Evolutionary conservation across 2,888 invertebrate species (phyloP), one percentile per base, ranked within the genome.

Genomic region (Coenonympha arcania): DNA sequence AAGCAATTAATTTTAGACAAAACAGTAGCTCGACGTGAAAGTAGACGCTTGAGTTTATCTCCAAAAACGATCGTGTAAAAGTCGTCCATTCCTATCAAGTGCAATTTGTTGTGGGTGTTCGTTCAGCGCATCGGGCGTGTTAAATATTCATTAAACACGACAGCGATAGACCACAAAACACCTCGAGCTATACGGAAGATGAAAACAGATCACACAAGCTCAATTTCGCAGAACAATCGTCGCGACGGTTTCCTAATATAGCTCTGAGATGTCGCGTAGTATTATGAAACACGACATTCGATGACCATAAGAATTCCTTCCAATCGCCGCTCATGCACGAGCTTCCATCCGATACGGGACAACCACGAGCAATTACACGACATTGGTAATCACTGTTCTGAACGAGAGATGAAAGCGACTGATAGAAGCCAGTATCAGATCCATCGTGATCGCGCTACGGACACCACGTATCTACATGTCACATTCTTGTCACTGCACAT

Each of bases 311-410:
- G 43, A 48, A 57, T 49, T 64, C 66, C 66, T 62, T 59, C 45
- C 47, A 64, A 63, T 58, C 65, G 63, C 66, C 69, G 73, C 65
- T 68, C 74, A 76, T 69, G 76, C 81, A 73, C 76, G 70, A 72
- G 73, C 71, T 68, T 74, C 69, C 69, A 71, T 71, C 71, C 66
- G 66, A 19, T 13, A 19, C 71, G 70, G 75, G 75, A 75, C 77
- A 73, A 71, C 77, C 69, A 71, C 73, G 72, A 73, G 76, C 83
- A 83, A 84, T 86, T 85, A 85, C 76, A 80, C 66, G 73, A 71
- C 80, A 77, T 76, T 67, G 68, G 75, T 77, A 81, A 85, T 84
- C 84, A 73, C 74, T 76, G 76, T 77, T 85, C 84, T 82, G 76
- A 69, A 71, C 69, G 65, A 71, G 63, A 83, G 86, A 86, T 86